phyloP scores from a whole-genome alignment of 2,888 invertebrate species.

The Bellardia bayeri region DNA sequence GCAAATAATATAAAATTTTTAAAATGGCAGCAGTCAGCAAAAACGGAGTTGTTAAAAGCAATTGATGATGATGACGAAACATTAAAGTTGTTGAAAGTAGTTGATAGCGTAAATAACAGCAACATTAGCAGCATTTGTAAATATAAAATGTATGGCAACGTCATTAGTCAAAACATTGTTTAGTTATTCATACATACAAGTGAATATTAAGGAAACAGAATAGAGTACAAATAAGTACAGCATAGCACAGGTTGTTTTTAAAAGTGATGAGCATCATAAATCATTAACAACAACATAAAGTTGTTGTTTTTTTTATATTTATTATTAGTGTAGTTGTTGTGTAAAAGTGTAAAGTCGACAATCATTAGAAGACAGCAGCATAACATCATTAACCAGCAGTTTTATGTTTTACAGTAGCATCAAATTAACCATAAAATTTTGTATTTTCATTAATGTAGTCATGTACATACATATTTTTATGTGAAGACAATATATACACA shows the following conservation, averaged over 20 bases:
- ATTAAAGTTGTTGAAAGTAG: conserved; percentile 32
- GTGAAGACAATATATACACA: not conserved
- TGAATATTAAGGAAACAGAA: not conserved
- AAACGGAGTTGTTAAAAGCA: conserved; percentile 15
- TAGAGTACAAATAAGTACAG: not conserved
- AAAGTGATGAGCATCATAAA: conserved; percentile 51
- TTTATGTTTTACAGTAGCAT: conserved; percentile 25
- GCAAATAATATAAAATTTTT: conserved; percentile 50
- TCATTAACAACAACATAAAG: conserved; percentile 11
- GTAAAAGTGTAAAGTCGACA: conserved; percentile 20
- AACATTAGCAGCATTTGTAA: conserved; percentile 1
- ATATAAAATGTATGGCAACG: conserved; percentile 49
- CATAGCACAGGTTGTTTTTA: conserved; percentile 11
- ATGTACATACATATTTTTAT: not conserved
- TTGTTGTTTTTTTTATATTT: not conserved
- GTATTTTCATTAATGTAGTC: not conserved
- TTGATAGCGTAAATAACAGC: conserved; percentile 1
- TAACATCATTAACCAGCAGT: conserved; percentile 19
- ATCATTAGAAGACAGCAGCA: conserved; percentile 8
- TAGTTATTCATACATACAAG: not conserved
- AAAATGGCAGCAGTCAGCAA: conserved; percentile 31
- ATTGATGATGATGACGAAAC: conserved; percentile 39
- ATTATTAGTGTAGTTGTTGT: not conserved
- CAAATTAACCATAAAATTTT: conserved; percentile 42
- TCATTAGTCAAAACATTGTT: conserved; percentile 24